phyloP scores from a whole-genome alignment of 1,140 invertebrate genomes.

The Hirudo medicinalis region DNA sequence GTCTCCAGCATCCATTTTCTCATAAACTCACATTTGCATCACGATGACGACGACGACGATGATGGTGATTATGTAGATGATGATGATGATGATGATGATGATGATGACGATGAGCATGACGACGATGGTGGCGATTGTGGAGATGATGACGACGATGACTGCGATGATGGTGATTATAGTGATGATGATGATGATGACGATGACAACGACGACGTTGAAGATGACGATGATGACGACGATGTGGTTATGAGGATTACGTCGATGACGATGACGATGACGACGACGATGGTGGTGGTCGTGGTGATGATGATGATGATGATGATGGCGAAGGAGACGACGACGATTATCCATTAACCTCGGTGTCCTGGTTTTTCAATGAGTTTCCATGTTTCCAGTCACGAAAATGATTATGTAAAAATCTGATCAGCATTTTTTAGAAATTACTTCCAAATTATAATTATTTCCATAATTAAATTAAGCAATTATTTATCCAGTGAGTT shows the following conservation, averaged over 20 bases:
- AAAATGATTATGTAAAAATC: too few species aligned
- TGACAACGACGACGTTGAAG: background rate
- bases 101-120: background rate
- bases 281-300: background rate
- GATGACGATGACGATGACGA: background rate
- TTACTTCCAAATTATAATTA: too few species aligned
- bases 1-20: too few species aligned
- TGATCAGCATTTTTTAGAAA: too few species aligned
- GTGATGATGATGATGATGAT: constrained; percentile 12
- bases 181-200: constrained; percentile 13
- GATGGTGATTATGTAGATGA: background rate
- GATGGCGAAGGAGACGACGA: background rate
- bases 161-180: too few species aligned
- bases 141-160: background rate
- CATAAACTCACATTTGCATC: background rate
- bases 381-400: too few species aligned
- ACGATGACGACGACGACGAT: constrained; percentile 1
- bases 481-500: too few species aligned
- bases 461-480: too few species aligned
- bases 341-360: background rate
- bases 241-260: background rate
- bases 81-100: constrained; percentile 2
- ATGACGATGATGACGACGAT: background rate
- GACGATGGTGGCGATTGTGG: background rate
- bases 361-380: too few species aligned